A percentile compares a stretch with the other conserved stretches of the same genome.
Conservation (phyloP, 2,888 invertebrate species). For the Acanthopleura granulata region DNA sequence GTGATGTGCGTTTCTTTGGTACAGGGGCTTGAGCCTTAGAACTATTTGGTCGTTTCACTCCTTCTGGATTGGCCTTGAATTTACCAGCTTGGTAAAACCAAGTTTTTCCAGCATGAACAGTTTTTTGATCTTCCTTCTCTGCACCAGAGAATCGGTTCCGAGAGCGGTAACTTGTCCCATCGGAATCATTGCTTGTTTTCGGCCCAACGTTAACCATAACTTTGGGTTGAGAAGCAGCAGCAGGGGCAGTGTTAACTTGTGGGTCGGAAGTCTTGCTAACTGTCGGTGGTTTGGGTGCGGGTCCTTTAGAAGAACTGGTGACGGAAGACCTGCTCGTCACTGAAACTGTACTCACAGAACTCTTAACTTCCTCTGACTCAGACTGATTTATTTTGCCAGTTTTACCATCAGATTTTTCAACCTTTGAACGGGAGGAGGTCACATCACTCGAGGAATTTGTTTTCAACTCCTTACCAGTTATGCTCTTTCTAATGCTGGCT, state of each 20-base stretch:
- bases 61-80: constrained; percentile 4
- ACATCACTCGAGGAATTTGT: neutral
- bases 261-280: neutral
- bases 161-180: neutral
- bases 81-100: constrained; percentile 15
- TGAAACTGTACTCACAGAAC: neutral
- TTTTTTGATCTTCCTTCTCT: neutral
- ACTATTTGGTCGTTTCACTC: neutral
- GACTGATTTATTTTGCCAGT: too few relatives aligned
- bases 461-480: neutral
- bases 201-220: constrained; percentile 8
- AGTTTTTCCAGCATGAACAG: constrained; percentile 1
- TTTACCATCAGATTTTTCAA: neutral
- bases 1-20: constrained; percentile 12
- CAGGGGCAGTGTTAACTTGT: neutral
- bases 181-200: too few relatives aligned
- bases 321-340: neutral
- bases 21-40: neutral
- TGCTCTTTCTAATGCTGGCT: neutral
- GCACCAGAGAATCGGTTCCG: neutral
- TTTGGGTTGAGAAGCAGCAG: neutral
- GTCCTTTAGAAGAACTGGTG: neutral
- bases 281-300: neutral
- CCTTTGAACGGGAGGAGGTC: neutral
- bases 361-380: neutral